These are phyloP conservation scores for Scalopus aquaticus DNA, from an alignment of 2,113 vertebrate species.

Conservation along the genomic window DNA sequence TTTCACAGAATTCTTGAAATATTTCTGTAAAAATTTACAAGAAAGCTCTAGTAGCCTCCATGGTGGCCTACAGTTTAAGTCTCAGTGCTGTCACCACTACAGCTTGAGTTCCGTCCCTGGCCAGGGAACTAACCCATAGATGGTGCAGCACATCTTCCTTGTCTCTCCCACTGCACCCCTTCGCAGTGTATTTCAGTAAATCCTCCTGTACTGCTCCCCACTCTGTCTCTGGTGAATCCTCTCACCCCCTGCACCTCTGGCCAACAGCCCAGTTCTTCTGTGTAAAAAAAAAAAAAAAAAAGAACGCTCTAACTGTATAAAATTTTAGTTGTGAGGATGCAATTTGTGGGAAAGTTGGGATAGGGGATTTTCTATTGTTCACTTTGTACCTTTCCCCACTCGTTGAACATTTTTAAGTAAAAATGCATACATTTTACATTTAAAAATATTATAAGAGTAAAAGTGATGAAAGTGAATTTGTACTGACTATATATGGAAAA, in stretches of 20 bases:
- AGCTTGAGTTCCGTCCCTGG: too few relatives aligned
- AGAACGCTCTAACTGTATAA: neutral
- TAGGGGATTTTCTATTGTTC: neutral
- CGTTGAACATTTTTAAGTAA: neutral
- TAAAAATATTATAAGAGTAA: slow-evolving; percentile 22
- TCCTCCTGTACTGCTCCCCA: too few relatives aligned
- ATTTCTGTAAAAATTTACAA: neutral
- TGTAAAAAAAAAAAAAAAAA: too few relatives aligned
- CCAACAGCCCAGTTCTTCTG: too few relatives aligned
- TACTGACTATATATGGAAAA: neutral
- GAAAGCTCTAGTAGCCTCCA: neutral
- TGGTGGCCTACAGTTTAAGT: too few relatives aligned
- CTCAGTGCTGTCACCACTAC: too few relatives aligned
- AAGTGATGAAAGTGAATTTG: neutral
- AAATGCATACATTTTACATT: neutral
- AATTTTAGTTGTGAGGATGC: neutral
- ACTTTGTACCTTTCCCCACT: neutral
- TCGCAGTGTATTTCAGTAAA: too few relatives aligned
- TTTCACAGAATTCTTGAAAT: neutral
- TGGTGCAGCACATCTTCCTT: too few relatives aligned
- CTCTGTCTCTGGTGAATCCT: too few relatives aligned
- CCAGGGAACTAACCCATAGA: too few relatives aligned
- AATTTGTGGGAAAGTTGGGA: neutral
- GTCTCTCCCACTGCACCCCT: too few relatives aligned
- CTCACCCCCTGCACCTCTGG: too few relatives aligned